phyloP scores from a whole-genome alignment of 1,140 invertebrate genomes.

The Drosophila nigrodunni region DNA sequence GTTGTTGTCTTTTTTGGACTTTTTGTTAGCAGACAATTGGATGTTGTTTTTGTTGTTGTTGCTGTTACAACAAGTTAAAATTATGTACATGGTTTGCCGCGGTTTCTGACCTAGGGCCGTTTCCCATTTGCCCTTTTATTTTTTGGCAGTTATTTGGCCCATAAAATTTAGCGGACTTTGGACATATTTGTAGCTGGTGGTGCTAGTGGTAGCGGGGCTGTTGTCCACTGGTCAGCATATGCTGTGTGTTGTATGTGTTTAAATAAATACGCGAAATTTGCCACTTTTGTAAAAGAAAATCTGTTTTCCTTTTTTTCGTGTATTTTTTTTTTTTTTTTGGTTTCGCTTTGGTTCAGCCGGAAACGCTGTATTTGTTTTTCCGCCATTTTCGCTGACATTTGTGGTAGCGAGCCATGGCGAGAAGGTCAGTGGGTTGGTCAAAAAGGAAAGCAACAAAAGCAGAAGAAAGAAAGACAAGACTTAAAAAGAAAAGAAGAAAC shows the following conservation, averaged over 20 bases:
- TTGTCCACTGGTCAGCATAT: slow-evolving; percentile 66
- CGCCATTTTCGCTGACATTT: slow-evolving; percentile 79
- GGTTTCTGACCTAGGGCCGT: slow-evolving; percentile 22
- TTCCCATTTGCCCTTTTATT: slow-evolving; percentile 26
- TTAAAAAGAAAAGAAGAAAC: background rate
- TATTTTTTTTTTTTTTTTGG: slow-evolving; percentile 23
- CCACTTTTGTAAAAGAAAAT: slow-evolving; percentile 68
- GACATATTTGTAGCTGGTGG: slow-evolving; percentile 51
- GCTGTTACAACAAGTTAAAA: slow-evolving; percentile 55
- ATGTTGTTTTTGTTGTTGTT: slow-evolving; percentile 18
- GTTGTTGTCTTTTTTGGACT: slow-evolving; percentile 34
- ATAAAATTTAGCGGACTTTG: slow-evolving; percentile 72
- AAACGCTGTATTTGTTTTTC: slow-evolving; percentile 80
- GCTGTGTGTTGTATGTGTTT: slow-evolving; percentile 75
- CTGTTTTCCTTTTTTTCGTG: slow-evolving; percentile 36
- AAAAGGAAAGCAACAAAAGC: background rate
- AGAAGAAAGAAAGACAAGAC: background rate
- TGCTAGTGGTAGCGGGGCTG: slow-evolving; percentile 24
- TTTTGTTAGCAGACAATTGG: slow-evolving; percentile 11
- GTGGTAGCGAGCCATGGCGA: slow-evolving; percentile 61
- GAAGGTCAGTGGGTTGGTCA: slow-evolving; percentile 75
- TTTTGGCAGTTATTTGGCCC: slow-evolving; percentile 65
- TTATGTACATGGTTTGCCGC: slow-evolving; percentile 72
- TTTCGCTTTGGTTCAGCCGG: slow-evolving; percentile 55
- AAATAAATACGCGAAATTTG: slow-evolving; percentile 81